Evolutionary conservation across 1,140 invertebrate species (phyloP), one percentile per base, ranked within the genome.

Genomic region (Dendroctonus ponderosae): DNA sequence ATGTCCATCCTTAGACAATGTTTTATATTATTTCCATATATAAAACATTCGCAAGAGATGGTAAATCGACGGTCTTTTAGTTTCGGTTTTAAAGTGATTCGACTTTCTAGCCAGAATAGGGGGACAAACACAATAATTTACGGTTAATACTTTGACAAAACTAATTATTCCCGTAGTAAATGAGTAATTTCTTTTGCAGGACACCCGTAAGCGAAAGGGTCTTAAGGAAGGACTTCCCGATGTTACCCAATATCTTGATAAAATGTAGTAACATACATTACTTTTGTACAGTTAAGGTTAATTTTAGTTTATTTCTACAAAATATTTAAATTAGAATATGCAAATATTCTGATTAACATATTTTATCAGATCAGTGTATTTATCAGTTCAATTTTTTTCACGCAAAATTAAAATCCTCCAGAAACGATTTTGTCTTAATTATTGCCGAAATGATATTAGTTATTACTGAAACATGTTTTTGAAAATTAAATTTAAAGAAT

Each of bases 201-300:
- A 96, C 58, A 99, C 94, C 68, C 92, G 98, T 80, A 99, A 99
- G 84, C 90, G 98, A 80, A 99, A 99, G 87, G 97, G 97, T 83
- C 85, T 99, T 75, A 99, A 98, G 82, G 97, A 99, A 80, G 94
- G 94, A 81, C 85, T 98, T 70, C 96, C 96, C 74, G 93, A 96
- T 78, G 83, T 98, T 76, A 80, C 87, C 75, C 89, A 92, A 85
- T 98, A 97, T 81, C 85, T 96, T 80, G 96, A 96, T 83, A 96
- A 95, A 85, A 86, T 95, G 88, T 95, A 95, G 94, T 83, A 81
- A 57, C 37, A 60, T 71, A 67, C 52, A 64, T 74, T 71, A 56
- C 44, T 73, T 74, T 57, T 73, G 73, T 75, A 75, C 72, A 74
- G 70, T 26, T 26, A 26, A 26, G 26, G 26, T 26, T 26, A 26